These are phyloP conservation scores for Pipistrellus pygmaeus DNA, from an alignment of 2,797 vertebrate genomes.

Conservation along the genomic window DNA sequence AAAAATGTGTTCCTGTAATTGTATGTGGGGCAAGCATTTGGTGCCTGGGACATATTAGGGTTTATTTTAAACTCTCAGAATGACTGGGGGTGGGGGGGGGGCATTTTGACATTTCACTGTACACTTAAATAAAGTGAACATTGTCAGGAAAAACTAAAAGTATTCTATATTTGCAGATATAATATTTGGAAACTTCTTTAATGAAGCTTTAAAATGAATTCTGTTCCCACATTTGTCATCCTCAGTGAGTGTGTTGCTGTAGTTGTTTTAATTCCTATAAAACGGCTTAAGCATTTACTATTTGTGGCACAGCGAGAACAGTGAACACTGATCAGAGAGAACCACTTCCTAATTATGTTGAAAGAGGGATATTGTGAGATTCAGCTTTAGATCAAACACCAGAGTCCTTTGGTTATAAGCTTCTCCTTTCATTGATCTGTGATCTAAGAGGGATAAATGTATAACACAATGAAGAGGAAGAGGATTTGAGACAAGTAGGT, in stretches of 20 bases:
- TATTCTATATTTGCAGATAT: not conserved
- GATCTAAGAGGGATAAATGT: not conserved
- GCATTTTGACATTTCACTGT: constrained; percentile 17
- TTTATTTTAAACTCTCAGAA: constrained; percentile 65
- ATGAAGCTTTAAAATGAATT: constrained; percentile 14
- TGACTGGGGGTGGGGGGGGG: not conserved
- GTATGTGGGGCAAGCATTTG: constrained; percentile 59
- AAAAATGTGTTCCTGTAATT: constrained; percentile 58
- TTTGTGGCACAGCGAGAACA: not conserved
- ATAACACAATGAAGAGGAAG: not conserved
- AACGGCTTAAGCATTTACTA: not conserved
- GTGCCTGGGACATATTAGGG: not conserved
- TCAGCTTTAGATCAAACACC: not conserved
- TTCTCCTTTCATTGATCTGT: not conserved
- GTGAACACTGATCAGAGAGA: not conserved
- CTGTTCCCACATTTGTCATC: not conserved
- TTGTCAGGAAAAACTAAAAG: not conserved
- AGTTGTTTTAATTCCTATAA: not conserved
- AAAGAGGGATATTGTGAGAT: not conserved
- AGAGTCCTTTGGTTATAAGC: not conserved
- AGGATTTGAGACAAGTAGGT: not conserved
- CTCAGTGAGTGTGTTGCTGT: not conserved
- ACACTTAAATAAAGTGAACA: not conserved
- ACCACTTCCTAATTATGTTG: not conserved
- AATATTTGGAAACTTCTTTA: not conserved